Percentiles rank a stretch among this genome's conserved stretches.
phyloP scores from a whole-genome alignment of 2,797 vertebrate species.

The Aulostomus chinensis region DNA sequence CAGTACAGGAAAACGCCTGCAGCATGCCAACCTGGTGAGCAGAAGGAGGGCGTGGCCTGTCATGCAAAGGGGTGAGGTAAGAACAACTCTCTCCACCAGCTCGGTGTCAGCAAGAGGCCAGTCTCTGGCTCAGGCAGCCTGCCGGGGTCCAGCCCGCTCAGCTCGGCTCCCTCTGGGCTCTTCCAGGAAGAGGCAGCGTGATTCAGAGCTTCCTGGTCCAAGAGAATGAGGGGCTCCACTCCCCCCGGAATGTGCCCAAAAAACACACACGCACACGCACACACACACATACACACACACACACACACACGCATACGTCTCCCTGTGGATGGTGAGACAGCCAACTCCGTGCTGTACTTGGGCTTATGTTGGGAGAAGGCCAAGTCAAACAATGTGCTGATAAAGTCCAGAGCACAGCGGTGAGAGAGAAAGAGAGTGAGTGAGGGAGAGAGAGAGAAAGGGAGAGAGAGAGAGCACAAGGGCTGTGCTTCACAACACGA shows the following conservation, averaged over 20 bases:
- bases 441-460: conserved; percentile 62
- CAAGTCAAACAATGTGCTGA: conserved; percentile 81
- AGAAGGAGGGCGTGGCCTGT: conserved; percentile 49
- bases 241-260: conserved; percentile 54
- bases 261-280: conserved; percentile 28
- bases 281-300: conserved; percentile 19
- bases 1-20: conserved; percentile 53
- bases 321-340: conserved; percentile 57
- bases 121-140: conserved; percentile 51
- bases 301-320: conserved; percentile 27
- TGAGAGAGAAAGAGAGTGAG: conserved; percentile 62
- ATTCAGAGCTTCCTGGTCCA: conserved; percentile 68
- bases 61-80: conserved; percentile 38
- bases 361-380: conserved; percentile 74
- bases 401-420: conserved; percentile 77
- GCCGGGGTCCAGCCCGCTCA: conserved; percentile 50
- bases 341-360: conserved; percentile 64
- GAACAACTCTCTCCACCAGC: conserved; percentile 51
- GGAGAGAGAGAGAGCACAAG: conserved; percentile 38
- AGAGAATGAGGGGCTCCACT: conserved; percentile 62
- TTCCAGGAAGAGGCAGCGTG: conserved; percentile 78
- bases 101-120: conserved; percentile 64
- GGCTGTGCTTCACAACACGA: conserved; percentile 22
- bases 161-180: conserved; percentile 68
- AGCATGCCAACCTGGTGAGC: conserved; percentile 62